Percentiles rank a stretch among this genome's conserved stretches.
Evolutionary conservation across 2,888 invertebrate species (phyloP).

Genomic region (Drosophila peninsularis): DNA sequence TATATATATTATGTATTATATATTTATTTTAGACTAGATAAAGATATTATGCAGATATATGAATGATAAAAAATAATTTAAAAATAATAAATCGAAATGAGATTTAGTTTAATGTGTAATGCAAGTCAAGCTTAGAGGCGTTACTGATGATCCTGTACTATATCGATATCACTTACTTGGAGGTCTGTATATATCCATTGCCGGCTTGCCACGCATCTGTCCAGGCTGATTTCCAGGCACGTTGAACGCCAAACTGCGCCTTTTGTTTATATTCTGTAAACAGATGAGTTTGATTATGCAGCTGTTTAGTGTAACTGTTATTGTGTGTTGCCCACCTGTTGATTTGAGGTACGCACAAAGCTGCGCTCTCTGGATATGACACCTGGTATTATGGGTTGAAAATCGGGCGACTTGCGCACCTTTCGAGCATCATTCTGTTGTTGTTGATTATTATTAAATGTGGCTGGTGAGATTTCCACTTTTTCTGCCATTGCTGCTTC

Average conservation of each 20-base stretch:
- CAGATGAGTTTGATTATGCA: neutral
- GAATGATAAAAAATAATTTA: neutral
- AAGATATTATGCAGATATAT: neutral
- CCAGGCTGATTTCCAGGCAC: constrained; percentile 84
- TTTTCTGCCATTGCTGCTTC: constrained; percentile 82
- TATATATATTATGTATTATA: too few relatives aligned
- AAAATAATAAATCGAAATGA: neutral
- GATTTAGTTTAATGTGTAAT: neutral
- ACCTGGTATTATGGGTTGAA: constrained; percentile 81
- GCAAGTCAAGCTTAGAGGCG: constrained; percentile 23
- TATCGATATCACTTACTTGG: constrained; percentile 88
- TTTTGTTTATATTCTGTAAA: constrained; percentile 87
- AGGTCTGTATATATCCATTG: constrained; percentile 94
- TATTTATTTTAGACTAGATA: too few relatives aligned
- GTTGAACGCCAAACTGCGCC: constrained; percentile 90
- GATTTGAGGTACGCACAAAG: constrained; percentile 87
- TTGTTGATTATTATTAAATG: constrained; percentile 52
- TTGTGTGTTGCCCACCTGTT: constrained; percentile 83
- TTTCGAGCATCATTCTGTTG: constrained; percentile 79
- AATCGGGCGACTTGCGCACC: constrained; percentile 83
- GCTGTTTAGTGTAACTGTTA: neutral
- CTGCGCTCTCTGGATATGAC: constrained; percentile 89
- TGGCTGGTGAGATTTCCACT: constrained; percentile 77
- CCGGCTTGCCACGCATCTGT: constrained; percentile 89
- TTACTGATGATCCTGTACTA: neutral